Base-by-base conservation (phyloP, 2,797 vertebrate species). In the Propithecus deckenii region DNA sequence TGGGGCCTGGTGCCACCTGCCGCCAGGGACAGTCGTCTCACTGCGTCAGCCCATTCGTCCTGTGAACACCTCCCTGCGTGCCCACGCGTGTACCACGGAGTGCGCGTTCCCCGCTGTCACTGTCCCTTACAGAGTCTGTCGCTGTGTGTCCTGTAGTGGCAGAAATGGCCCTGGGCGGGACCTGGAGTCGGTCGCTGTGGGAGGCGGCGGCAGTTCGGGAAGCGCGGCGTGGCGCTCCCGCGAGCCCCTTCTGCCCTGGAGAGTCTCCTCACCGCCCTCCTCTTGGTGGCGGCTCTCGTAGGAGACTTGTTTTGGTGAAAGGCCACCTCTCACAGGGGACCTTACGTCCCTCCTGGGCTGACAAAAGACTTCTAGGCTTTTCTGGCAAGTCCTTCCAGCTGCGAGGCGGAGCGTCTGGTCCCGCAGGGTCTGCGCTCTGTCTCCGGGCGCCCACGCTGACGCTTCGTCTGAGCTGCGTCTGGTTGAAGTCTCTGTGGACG, bases 151-250 rank as follows among this genome's bases (percentile, higher is more conserved):
- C 17, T 30, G 32, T 18, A 18, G 43, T 18, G 9, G 30, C 8
- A 0, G 30, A 74, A 11, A 7, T 32, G 43, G 43, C 4, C 30
- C 15, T 74, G 30, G 32, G 43, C 25, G 17, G 43, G 43, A 41
- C 69, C 38, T 41, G 22, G 12, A 9, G 8, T 18, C 10, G 72
- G 8, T 10, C 1, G 8, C 15, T 4, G 5, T 12, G 9, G 43
- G 72, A 48, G 72, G 9, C 32, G 18, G 15, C 17, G 7, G 72
- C 10, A 43, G 30, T 48, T 75, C 43, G 32, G 46, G 9, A 3
- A 1, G 41, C 28, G 7, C 41, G 0, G 38, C 1, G 4, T 2
- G 15, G 71, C 23, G 12, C 41, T 43, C 69, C 15, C 25, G 1
- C 1, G 14, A 46, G 28, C 72, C 41, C 41, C 28, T 32, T 74